Conservation (phyloP, 2,797 vertebrate genomes). For the Phyllotis vaccarum region DNA sequence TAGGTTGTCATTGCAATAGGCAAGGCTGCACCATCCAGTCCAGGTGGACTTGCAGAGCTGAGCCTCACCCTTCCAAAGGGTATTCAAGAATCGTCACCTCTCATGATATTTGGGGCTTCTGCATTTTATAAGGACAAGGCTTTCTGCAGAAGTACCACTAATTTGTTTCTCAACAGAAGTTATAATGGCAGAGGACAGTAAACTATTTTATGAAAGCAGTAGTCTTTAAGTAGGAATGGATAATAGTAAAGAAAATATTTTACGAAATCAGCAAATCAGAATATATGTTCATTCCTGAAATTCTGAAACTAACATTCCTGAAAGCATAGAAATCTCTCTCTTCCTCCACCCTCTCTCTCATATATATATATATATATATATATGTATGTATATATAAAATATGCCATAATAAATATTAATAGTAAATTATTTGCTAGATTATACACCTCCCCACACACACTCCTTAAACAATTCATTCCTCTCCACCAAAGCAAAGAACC, state of each 20-base stretch:
- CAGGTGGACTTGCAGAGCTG: not conserved
- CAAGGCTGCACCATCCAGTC: not conserved
- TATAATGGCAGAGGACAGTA: not conserved
- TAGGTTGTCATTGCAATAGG: accelerated
- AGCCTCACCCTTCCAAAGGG: not conserved
- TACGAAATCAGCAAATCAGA: not conserved
- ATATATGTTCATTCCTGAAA: not conserved
- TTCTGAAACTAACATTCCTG: not conserved
- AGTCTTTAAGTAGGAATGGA: not conserved
- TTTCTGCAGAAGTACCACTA: not conserved
- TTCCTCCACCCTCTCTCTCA: no score
- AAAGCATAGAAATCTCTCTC: not conserved
- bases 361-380: not conserved
- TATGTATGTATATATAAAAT: not conserved
- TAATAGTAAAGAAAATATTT: not conserved
- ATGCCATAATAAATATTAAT: not conserved
- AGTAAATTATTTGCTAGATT: not conserved
- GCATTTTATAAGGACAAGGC: not conserved
- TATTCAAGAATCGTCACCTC: not conserved
- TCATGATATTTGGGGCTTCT: accelerated
- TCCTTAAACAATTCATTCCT: not conserved
- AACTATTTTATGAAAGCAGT: not conserved
- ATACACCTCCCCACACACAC: not conserved
- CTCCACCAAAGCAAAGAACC: not conserved
- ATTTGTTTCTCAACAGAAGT: not conserved